Percentiles rank a stretch among this genome's conserved stretches.
phyloP scores from a whole-genome alignment of 2,888 invertebrate genomes.

The Myopa tessellatipennis region DNA sequence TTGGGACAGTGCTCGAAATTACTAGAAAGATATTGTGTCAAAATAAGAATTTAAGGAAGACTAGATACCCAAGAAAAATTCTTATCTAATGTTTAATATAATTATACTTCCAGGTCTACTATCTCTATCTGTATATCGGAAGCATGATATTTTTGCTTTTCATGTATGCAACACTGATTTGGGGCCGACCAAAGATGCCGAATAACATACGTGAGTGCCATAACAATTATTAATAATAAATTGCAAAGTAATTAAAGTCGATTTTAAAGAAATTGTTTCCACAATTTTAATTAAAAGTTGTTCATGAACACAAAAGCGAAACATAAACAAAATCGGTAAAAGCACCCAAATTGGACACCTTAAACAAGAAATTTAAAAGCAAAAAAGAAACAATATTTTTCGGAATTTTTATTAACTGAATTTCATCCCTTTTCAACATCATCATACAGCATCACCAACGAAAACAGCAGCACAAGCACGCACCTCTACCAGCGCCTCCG shows the following conservation, averaged over 20 bases:
- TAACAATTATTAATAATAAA: conserved; percentile 6
- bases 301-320: not conserved
- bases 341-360: not conserved
- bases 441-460: conserved; percentile 60
- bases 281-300: conserved; percentile 24
- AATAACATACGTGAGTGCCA: conserved; percentile 71
- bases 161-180: conserved; percentile 83
- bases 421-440: not conserved
- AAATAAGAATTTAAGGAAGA: too few species aligned
- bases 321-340: not conserved
- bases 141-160: conserved; percentile 87
- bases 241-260: not conserved
- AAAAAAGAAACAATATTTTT: not conserved
- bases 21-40: too few species aligned
- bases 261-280: not conserved
- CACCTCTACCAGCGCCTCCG: conserved; percentile 66
- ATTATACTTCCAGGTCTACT: conserved; percentile 76
- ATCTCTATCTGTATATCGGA: conserved; percentile 86
- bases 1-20: too few species aligned
- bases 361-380: not conserved
- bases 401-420: conserved; percentile 1
- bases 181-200: conserved; percentile 73
- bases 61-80: too few species aligned
- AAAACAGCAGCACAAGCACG: conserved; percentile 60
- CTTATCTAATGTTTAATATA: not conserved